These are phyloP conservation scores for Amiota minor DNA, from an alignment of 2,888 invertebrate species.

Conservation along the genomic window DNA sequence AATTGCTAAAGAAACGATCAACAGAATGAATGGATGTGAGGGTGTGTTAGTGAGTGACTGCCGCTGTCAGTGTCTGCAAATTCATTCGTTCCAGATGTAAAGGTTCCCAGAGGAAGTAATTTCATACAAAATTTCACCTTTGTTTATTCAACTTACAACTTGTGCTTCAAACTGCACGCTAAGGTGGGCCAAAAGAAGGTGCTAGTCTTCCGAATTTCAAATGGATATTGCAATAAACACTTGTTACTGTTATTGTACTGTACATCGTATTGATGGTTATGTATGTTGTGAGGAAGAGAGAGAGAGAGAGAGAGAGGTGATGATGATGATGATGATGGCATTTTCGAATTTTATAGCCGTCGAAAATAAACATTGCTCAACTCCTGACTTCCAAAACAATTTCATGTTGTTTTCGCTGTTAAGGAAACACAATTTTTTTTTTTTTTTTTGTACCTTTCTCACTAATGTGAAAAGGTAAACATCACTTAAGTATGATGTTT, in stretches of 20 bases:
- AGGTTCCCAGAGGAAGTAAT: conserved; percentile 61
- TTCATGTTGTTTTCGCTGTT: conserved; percentile 5
- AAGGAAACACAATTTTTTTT: conserved; percentile 1
- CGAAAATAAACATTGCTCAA: not conserved
- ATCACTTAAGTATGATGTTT: no score
- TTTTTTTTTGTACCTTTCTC: no score
- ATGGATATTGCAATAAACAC: conserved; percentile 17
- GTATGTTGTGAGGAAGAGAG: no score
- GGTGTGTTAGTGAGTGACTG: not conserved
- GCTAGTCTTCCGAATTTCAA: not conserved
- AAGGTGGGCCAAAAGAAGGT: no score
- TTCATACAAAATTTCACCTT: conserved; percentile 59
- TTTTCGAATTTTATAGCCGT: not conserved
- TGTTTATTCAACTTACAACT: conserved; percentile 56
- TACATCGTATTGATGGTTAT: not conserved
- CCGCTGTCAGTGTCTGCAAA: conserved; percentile 60
- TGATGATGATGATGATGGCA: not conserved
- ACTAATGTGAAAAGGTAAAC: no score
- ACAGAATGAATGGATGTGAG: conserved; percentile 47
- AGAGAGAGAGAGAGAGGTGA: not conserved
- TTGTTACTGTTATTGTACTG: not conserved
- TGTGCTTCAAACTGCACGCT: no score
- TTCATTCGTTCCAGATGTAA: conserved; percentile 64
- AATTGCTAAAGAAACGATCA: conserved; percentile 3
- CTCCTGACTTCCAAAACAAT: conserved; percentile 9